phyloP scores from a whole-genome alignment of 2,797 vertebrate genomes.

The Australoheros facetus region DNA sequence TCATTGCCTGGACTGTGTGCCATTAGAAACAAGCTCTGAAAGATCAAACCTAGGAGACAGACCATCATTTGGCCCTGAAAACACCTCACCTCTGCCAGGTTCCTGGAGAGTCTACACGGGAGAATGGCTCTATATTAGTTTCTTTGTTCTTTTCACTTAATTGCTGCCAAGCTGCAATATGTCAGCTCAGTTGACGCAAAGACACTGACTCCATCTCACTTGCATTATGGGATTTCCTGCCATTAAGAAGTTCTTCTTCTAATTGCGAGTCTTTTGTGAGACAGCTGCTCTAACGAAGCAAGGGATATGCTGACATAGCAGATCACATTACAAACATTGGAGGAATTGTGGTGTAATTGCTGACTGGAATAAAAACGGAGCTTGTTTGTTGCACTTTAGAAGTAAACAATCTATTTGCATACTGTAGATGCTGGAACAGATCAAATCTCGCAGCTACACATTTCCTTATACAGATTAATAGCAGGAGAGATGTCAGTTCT shows the following conservation, averaged over 20 bases:
- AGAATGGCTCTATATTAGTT: slow-evolving; percentile 61
- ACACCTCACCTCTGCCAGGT: slow-evolving; percentile 52
- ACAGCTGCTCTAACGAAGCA: slow-evolving; percentile 56
- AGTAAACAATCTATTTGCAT: slow-evolving; percentile 28
- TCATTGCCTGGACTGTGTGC: slow-evolving; percentile 29
- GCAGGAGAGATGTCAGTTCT: slow-evolving; percentile 42
- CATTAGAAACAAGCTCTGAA: slow-evolving; percentile 31
- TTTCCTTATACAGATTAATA: slow-evolving; percentile 49
- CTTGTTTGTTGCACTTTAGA: slow-evolving; percentile 45
- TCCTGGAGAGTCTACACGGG: slow-evolving; percentile 40
- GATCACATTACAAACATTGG: slow-evolving; percentile 50
- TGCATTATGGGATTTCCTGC: slow-evolving; percentile 41
- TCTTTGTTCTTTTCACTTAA: slow-evolving; percentile 70
- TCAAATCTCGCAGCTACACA: slow-evolving; percentile 49
- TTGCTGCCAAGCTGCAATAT: slow-evolving; percentile 55
- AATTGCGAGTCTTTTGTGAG: slow-evolving; percentile 57
- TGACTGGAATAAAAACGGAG: slow-evolving; percentile 13
- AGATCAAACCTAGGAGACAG: slow-evolving; percentile 45
- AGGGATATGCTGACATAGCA: slow-evolving; percentile 36
- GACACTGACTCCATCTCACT: slow-evolving; percentile 39
- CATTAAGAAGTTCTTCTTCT: slow-evolving; percentile 53
- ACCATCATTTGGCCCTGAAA: slow-evolving; percentile 54
- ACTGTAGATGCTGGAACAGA: slow-evolving; percentile 33
- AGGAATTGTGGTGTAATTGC: slow-evolving; percentile 55
- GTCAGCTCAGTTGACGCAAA: slow-evolving; percentile 46